Base-by-base conservation (phyloP, 2,113 vertebrate species). In the Microtus oregoni region DNA sequence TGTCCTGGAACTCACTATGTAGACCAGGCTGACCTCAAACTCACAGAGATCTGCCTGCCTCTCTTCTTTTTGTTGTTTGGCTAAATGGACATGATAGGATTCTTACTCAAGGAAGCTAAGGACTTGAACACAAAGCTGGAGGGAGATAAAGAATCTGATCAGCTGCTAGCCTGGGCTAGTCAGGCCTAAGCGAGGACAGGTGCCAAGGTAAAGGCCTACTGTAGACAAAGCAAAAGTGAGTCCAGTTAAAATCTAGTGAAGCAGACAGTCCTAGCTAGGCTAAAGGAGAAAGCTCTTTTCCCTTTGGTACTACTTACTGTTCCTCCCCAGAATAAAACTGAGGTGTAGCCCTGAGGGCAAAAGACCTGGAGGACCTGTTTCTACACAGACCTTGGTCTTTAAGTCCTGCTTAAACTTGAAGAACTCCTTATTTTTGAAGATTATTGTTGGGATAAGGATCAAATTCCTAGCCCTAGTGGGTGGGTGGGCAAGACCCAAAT, bases 341-440 rank as follows among this genome's bases (percentile, higher is more conserved):
- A 86, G 81, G 32, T 22, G 2, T 78, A 47, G 3, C 30, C 28
- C 87, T 50, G 28, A 82, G 28, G 65, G 19, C 35, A n/a, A 88
- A 63, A 12, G 6, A 68, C 47, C 55, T 30, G 52, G 63, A 12
- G 83, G 67, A 38, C 38, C 41, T 83, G 30, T 58, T 94, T 92
- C 83, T 38, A 67, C 14, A 14, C 44, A 86, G 73, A 3, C n/a
- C 44, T 90, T 75, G 55, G 81, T 87, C 52, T 86, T 41, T 10
- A 95, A 92, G 52, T 92, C 15, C 63, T 79, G 6, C 44, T 76
- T 58, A 73, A 88, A 73, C 38, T 78, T 65, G 20, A 96, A 95
- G 38, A 91, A 17, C 61, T 86, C 7, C 63, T 67, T 73, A 12
- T 19, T 11, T 91, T 61, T 85, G 68, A 14, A 73, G 52, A 87